phyloP scores from a whole-genome alignment of 2,888 invertebrate genomes.

The Loripinus fragilis region DNA sequence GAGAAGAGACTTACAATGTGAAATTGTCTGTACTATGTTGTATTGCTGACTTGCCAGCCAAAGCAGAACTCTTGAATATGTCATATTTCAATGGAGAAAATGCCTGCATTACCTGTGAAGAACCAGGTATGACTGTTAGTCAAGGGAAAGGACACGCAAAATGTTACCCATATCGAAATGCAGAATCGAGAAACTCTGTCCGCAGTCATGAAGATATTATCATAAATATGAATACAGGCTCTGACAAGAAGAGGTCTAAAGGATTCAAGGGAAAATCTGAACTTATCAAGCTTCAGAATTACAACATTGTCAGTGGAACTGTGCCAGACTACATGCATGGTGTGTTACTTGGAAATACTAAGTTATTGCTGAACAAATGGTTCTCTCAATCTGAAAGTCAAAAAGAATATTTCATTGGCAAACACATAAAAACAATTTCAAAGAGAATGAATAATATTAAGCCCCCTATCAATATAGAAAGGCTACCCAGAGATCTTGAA shows the following conservation, averaged over 20 bases:
- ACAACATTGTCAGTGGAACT: slow-evolving; percentile 22
- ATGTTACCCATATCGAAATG: slow-evolving; percentile 37
- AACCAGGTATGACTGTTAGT: slow-evolving; percentile 43
- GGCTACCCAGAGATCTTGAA: slow-evolving; percentile 56
- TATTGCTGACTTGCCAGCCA: slow-evolving; percentile 57
- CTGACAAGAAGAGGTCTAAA: slow-evolving; percentile 7
- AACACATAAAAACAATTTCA: slow-evolving; percentile 36
- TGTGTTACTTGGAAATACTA: slow-evolving; percentile 40
- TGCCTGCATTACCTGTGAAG: slow-evolving; percentile 61
- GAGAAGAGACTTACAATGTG: slow-evolving; percentile 26
- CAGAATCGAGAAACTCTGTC: not conserved
- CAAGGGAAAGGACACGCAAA: slow-evolving; percentile 43
- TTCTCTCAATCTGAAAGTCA: slow-evolving; percentile 36
- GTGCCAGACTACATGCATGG: slow-evolving; percentile 57
- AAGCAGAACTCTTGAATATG: slow-evolving; percentile 60
- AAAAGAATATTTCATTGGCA: slow-evolving; percentile 44
- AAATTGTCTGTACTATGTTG: slow-evolving; percentile 42
- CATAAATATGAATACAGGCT: slow-evolving; percentile 11
- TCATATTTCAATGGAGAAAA: slow-evolving; percentile 53
- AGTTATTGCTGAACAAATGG: slow-evolving; percentile 40
- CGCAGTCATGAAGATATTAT: slow-evolving; percentile 8
- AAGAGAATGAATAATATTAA: slow-evolving; percentile 35
- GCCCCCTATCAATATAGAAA: slow-evolving; percentile 53
- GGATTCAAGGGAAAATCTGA: slow-evolving; percentile 41
- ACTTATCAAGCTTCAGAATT: not conserved